Base-by-base conservation (phyloP, 2,888 invertebrate species). In the Celastrina argiolus region DNA sequence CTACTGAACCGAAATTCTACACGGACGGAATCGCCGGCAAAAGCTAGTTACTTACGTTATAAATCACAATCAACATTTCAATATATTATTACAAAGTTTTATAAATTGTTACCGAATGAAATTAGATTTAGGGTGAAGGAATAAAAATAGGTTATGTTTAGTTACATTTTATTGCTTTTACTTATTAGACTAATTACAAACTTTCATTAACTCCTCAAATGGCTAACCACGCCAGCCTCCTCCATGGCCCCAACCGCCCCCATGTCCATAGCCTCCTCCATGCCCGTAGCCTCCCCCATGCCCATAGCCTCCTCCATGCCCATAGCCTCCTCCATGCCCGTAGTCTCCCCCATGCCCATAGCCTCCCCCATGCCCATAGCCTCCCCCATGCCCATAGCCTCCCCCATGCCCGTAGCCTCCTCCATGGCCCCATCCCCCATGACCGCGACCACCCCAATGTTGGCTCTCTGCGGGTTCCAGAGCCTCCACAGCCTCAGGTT, bases 311-410 rank as follows among this genome's bases (percentile, higher is more conserved):
- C 59, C 59, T 14, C 56, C 56, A 10, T 31, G 14, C 2, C 65
- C 65, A 56, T 51, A 6, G 18, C 26, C 58, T 12, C 56, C 34
- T 7, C 65, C 45, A 10, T 18, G 4, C 1, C 51, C 10, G 2
- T 22, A 69, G 0, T 69, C 66, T 28, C 75, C 73, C n/a, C 71
- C 72, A 0, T 74, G 71, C 6, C 73, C 68, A n/a, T n/a, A n/a
- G 0, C 71, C 42, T 2, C 69, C 66, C 4, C 72, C 71, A 7
- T 66, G 22, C 4, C 72, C 71, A 7, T 66, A 16, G 1, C 71
- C 72, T 7, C 70, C 56, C 5, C 58, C 59, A 1, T 67, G 64
- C 0, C 70, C 69, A 22, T 45, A 7, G 12, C 63, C 58, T 28
- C 63, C 18, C 7, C 65, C 45, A 12, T 12, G 10, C 8, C 51